These are phyloP conservation scores for Fregetta grallaria DNA, from an alignment of 2,113 vertebrate genomes.

Conservation along the genomic window DNA sequence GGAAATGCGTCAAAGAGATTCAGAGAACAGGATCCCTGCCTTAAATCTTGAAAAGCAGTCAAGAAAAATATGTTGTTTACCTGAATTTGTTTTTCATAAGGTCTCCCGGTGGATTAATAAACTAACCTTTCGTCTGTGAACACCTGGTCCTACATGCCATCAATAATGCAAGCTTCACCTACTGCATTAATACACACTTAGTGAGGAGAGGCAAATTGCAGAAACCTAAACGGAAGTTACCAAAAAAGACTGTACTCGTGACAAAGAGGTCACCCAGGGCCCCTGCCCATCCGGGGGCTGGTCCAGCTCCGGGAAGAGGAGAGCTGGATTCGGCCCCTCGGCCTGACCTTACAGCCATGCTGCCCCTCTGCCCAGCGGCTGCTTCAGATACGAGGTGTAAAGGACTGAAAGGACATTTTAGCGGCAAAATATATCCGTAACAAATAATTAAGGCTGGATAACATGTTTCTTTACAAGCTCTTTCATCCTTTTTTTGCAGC, in stretches of 20 bases:
- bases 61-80: slow-evolving; percentile 64
- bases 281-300: fast-evolving
- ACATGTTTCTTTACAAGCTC: neutral
- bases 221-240: neutral
- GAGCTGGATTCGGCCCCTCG: neutral
- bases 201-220: neutral
- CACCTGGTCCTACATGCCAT: slow-evolving; percentile 44
- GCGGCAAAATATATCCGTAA: neutral
- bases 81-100: slow-evolving; percentile 66
- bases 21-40: slow-evolving; percentile 31
- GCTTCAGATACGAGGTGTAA: fast-evolving
- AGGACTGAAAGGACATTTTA: neutral
- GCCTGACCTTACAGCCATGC: fast-evolving
- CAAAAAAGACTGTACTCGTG: fast-evolving
- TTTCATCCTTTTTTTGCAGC: neutral
- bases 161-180: slow-evolving; percentile 14
- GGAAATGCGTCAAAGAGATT: slow-evolving; percentile 47
- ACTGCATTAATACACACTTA: fast-evolving
- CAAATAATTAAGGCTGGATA: neutral
- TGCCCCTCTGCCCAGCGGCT: fast-evolving
- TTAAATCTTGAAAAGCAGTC: slow-evolving; percentile 50
- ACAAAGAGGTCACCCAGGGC: neutral
- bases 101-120: slow-evolving; percentile 61
- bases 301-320: fast-evolving
- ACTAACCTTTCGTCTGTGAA: slow-evolving; percentile 54